Base-by-base conservation (phyloP, 1,140 invertebrate species). In the Aphelinus atriplicis region DNA sequence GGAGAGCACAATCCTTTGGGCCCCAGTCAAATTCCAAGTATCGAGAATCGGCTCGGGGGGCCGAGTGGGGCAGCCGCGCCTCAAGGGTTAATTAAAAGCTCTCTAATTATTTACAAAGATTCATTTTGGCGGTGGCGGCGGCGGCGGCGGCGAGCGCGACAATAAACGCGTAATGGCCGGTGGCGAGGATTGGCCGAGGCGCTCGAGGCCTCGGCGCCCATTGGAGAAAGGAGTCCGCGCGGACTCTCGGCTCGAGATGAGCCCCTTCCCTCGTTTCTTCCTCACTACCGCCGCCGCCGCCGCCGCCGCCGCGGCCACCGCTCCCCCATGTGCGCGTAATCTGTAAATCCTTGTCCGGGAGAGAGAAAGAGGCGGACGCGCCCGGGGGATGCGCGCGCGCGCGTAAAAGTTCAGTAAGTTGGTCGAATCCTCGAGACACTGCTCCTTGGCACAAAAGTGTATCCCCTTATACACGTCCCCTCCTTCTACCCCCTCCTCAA, bases 31-130 rank as follows among this genome's bases (percentile, higher is more conserved):
- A 26, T 26, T 26, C 26, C 26, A 26, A 26, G 26, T 26, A 26
- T 26, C 26, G 26, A 26, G 26, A 26, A 26, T 26, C 26, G 26
- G 26, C 26, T 26, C 26, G 26, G 26, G 26, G 26, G 26, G 26
- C 26, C 26, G 26, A 26, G 26, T 26, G 26, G 26, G 26, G 26
- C 26, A 74, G 74, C 75, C 78, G 78, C 81, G 81, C 86, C 84
- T 83, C 81, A 81, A 84, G 84, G 85, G 83, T 86, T 87, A 87
- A 87, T 87, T 86, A 87, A 87, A 88, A 85, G 81, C 85, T 86
- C 83, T 85, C 87, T 87, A 87, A 88, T 88, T 88, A 88, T 88
- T 87, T 86, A 87, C 87, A 88, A 86, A 86, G 83, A 88, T 85
- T 84, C 82, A 84, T 86, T 86, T 86, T 82, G 83, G 84, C 83